Conservation (phyloP, 64 coral and sea anemone species). For the Montipora sp. region DNA sequence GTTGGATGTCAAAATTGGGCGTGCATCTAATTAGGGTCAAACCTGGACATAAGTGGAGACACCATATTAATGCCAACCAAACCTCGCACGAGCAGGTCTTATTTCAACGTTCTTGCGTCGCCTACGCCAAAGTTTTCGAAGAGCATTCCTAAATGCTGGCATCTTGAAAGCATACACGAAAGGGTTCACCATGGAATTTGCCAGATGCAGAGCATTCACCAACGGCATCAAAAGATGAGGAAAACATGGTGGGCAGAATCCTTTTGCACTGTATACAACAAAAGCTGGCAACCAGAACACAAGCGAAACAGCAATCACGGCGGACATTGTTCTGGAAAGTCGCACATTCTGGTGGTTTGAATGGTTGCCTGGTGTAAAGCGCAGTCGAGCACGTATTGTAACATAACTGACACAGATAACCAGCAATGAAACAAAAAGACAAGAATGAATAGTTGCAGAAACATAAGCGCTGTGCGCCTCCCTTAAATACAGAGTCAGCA, state of each 20-base stretch:
- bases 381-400: background rate
- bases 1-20: too few species aligned
- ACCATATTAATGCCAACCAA: too few species aligned
- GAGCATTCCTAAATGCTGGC: background rate
- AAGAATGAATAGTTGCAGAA: background rate
- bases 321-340: background rate
- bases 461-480: background rate
- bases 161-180: background rate
- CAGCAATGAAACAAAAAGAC: background rate
- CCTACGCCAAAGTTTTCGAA: too few species aligned
- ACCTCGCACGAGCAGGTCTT: too few species aligned
- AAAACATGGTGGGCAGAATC: background rate
- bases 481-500: background rate
- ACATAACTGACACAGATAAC: constrained; percentile 18
- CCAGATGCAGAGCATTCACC: background rate
- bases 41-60: too few species aligned
- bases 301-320: background rate
- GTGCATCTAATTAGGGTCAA: too few species aligned
- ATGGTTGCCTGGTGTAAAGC: too few species aligned
- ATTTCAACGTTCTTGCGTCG: too few species aligned
- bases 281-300: background rate
- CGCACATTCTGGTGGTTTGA: background rate
- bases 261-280: background rate
- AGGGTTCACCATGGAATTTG: constrained; percentile 3
- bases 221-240: background rate